phyloP scores from a whole-genome alignment of 2,113 vertebrate genomes.

The Rattus rattus region DNA sequence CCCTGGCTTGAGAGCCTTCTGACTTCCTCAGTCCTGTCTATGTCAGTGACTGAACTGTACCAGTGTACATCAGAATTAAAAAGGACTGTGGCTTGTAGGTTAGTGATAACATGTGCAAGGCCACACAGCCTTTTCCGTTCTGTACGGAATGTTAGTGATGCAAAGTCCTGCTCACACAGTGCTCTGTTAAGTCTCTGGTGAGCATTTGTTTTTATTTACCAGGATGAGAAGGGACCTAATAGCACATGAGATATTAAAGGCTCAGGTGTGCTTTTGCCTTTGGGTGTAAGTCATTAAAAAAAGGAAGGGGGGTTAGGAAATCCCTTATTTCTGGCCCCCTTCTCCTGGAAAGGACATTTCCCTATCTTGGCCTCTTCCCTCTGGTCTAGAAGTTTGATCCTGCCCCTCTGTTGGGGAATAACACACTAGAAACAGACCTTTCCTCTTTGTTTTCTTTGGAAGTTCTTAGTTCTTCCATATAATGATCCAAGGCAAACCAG shows the following conservation, averaged over 20 bases:
- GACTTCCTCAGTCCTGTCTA: neutral
- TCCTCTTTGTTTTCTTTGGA: neutral
- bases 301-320: no score
- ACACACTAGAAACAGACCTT: neutral
- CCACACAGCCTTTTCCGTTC: neutral
- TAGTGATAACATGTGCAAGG: neutral
- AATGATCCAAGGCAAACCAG: neutral
- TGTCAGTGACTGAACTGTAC: neutral
- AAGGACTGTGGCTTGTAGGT: neutral
- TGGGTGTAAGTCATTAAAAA: neutral
- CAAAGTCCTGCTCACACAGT: neutral
- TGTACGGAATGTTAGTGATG: neutral
- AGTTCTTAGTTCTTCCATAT: neutral
- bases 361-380: accelerated
- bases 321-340: no score
- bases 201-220: neutral
- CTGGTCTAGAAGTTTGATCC: neutral
- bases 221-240: neutral
- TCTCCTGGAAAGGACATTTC: no score
- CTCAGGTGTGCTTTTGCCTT: neutral
- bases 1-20: neutral
- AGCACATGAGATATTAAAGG: neutral
- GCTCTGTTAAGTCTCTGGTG: neutral
- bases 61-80: neutral
- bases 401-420: neutral